Percentiles rank a stretch among this genome's conserved stretches.
Evolutionary conservation across 2,888 invertebrate genomes (phyloP).

Genomic region (Aethes cnicana): DNA sequence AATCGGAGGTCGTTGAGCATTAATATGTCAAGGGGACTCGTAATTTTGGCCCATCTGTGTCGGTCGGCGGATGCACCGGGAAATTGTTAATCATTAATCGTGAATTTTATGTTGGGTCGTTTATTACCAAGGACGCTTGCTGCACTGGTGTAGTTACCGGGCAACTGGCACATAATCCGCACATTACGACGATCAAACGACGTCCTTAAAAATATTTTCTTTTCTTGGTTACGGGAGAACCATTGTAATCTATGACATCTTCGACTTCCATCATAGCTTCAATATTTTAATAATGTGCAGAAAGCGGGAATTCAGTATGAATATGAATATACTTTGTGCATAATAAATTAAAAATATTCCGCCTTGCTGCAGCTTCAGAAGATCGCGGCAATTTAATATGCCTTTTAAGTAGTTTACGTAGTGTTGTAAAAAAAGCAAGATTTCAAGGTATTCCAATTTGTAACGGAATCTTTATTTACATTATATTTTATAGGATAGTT

Average conservation of each 20-base stretch:
- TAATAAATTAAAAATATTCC: background rate
- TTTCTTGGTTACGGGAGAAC: no score
- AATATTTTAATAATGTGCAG: no score
- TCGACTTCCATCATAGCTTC: no score
- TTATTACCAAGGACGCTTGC: constrained; percentile 8
- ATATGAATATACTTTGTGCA: no score
- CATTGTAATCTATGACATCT: no score
- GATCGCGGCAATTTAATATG: constrained; percentile 13
- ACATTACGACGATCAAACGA: no score
- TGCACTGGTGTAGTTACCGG: background rate
- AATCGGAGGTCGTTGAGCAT: background rate
- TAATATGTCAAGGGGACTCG: constrained; percentile 23
- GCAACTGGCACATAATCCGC: no score
- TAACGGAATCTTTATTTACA: background rate
- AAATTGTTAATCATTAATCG: constrained; percentile 18
- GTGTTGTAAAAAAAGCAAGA: background rate
- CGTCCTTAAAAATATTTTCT: background rate
- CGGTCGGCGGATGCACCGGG: constrained; percentile 4
- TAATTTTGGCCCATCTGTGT: constrained; percentile 9
- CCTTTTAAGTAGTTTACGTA: background rate
- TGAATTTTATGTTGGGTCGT: background rate
- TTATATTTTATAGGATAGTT: no score
- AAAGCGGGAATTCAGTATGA: no score
- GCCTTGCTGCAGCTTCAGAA: background rate
- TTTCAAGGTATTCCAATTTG: background rate